Base-by-base conservation (phyloP, 2,113 vertebrate genomes). In the Equus quagga region DNA sequence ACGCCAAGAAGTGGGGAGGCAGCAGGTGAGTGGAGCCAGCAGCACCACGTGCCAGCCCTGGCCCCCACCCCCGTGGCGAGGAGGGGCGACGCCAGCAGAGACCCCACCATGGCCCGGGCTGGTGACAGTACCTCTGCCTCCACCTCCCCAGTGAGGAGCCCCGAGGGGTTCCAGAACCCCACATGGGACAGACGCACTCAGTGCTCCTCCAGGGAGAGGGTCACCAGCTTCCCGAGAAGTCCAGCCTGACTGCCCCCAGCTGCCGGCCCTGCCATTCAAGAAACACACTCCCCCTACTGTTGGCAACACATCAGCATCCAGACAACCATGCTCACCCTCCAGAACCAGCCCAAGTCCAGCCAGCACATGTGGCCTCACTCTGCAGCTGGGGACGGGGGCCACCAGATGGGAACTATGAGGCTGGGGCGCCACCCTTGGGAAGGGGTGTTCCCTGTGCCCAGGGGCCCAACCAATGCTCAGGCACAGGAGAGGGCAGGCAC, bases 1-100 rank as follows among this genome's bases (percentile, higher is more conserved):
- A 91, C 70, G 67, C 58, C 72, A 26, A 95, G 96, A 76, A 94
- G 81, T 9, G 2, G 6, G 97, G 89, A 96, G 93, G 88, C 33
- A 17, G 86, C 93, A 97, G 97, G 94, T 79, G 82, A 95, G 94
- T 31, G 89, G 97, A 81, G 56, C 65, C 56, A 11, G 62, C 26
- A 6, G 36, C 62, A n/a, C 8, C 70, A 6, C 5, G 26, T 9
- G 60, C 3, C 17, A 6, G 49, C 49, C 49, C 19, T 3, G 49
- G 41, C 5, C 46, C 85, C n/a, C 12, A 14, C 18, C 56, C 26
- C 10, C 10, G 88, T 3, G 14, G 44, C 7, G 26, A 24, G 26
- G 56, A 28, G 6, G 28, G 31, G 14, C 51, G 31, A 8, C 14
- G 24, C 41, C 75, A 46, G 72, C 60, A 78, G 58, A 86, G 21